Percentiles rank a stretch among this genome's conserved stretches.
Conservation (phyloP, 2,113 vertebrate species). For the Puffinus mauretanicus region DNA sequence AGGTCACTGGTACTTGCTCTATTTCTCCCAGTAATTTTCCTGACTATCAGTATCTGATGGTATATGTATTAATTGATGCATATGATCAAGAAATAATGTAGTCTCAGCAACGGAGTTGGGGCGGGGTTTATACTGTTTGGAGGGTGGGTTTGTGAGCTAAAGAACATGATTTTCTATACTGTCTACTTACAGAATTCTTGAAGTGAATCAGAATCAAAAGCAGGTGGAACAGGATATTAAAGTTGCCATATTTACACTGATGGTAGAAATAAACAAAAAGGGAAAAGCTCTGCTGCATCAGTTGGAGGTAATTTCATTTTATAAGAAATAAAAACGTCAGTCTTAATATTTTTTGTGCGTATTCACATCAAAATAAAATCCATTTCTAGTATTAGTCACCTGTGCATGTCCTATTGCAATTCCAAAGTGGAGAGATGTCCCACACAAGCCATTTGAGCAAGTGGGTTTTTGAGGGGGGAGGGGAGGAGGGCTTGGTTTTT, state of each 20-base stretch:
- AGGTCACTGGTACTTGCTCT: background rate
- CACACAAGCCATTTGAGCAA: background rate
- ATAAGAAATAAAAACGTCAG: background rate
- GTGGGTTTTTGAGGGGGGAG: background rate
- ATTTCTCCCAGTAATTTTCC: background rate
- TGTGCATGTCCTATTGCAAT: background rate
- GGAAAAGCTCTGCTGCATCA: slow-evolving; percentile 96
- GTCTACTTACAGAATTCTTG: slow-evolving; percentile 84
- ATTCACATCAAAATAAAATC: background rate
- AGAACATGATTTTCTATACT: background rate
- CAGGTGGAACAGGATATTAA: slow-evolving; percentile 96
- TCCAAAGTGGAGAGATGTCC: background rate
- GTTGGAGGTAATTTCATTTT: slow-evolving; percentile 83
- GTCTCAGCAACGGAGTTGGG: background rate
- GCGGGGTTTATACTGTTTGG: background rate
- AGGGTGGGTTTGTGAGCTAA: background rate
- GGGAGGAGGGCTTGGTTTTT: background rate
- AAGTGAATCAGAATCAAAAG: slow-evolving; percentile 96
- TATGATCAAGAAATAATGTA: background rate
- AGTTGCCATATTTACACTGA: slow-evolving; percentile 94
- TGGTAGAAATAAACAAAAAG: slow-evolving; percentile 98
- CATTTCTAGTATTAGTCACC: background rate
- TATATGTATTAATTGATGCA: background rate
- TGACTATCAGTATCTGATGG: background rate
- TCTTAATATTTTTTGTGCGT: background rate